A percentile compares a stretch with the other conserved stretches of the same genome.
Evolutionary conservation across 2,113 vertebrate genomes (phyloP).

Genomic region (Herpailurus yagouaroundi): DNA sequence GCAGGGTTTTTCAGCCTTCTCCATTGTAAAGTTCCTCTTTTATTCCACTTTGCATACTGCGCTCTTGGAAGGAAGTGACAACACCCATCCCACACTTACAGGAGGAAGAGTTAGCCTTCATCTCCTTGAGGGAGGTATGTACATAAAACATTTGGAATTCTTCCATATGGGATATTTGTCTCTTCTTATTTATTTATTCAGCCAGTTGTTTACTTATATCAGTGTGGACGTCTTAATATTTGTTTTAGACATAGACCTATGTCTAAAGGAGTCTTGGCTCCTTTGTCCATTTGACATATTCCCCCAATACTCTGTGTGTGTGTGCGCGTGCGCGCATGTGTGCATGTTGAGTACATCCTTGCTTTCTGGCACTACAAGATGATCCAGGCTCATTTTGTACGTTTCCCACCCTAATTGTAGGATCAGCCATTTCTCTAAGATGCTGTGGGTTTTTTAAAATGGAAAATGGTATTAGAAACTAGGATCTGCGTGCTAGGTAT

Average conservation of each 20-base stretch:
- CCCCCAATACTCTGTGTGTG: background rate
- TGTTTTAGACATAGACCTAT: background rate
- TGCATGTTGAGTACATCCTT: background rate
- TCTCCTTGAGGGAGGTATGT: background rate
- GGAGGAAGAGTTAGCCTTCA: background rate
- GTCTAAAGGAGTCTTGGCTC: background rate
- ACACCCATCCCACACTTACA: background rate
- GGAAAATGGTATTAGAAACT: background rate
- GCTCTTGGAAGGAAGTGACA: background rate
- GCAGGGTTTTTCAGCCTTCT: background rate
- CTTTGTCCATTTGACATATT: background rate
- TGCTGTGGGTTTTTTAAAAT: background rate
- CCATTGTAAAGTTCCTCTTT: background rate
- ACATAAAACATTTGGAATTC: background rate
- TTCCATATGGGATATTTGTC: background rate
- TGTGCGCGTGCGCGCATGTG: background rate
- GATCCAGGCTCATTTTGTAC: background rate
- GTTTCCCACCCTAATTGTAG: background rate
- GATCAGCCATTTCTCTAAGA: background rate
- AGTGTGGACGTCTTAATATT: background rate
- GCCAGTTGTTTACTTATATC: background rate
- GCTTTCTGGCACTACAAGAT: background rate
- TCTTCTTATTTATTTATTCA: background rate
- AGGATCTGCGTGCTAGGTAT: background rate
- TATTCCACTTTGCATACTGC: background rate